phyloP scores from a whole-genome alignment of 37 sponge, comb jelly and placozoan species.

The Ianthella basta region DNA sequence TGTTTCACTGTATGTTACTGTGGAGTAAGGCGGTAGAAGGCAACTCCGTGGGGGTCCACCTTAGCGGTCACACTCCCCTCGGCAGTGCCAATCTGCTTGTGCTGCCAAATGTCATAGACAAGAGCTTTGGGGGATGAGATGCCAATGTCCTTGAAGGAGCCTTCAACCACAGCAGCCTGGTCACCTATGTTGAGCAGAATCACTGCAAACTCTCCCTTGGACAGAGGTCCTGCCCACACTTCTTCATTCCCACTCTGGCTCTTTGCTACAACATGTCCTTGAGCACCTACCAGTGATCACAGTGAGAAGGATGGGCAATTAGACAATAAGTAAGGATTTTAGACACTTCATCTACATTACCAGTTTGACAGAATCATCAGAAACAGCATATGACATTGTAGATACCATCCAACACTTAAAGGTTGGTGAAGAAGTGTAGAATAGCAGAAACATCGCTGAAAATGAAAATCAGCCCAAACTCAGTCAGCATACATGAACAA shows the following conservation, averaged over 20 bases:
- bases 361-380: too few relatives aligned
- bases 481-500: too few relatives aligned
- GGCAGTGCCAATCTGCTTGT: slow-evolving; percentile 56
- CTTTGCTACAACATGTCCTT: slow-evolving; percentile 58
- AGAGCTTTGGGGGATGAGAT: slow-evolving; percentile 14
- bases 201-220: slow-evolving; percentile 44
- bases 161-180: slow-evolving; percentile 37
- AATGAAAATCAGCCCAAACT: too few relatives aligned
- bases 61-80: slow-evolving; percentile 41
- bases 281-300: slow-evolving; percentile 36
- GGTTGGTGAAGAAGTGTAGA: too few relatives aligned
- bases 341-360: too few relatives aligned
- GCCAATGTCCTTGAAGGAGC: slow-evolving; percentile 44
- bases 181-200: slow-evolving; percentile 65
- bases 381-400: too few relatives aligned
- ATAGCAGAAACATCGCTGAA: too few relatives aligned
- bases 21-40: slow-evolving; percentile 61
- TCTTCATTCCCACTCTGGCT: slow-evolving; percentile 39
- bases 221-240: slow-evolving; percentile 78
- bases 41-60: slow-evolving; percentile 75
- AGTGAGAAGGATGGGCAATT: too few relatives aligned
- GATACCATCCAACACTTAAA: too few relatives aligned
- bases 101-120: slow-evolving; percentile 79
- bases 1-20: too few relatives aligned
- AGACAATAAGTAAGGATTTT: too few relatives aligned